Evolutionary conservation across 2,113 vertebrate genomes (phyloP).

Genomic region (Henicopernis longicauda): DNA sequence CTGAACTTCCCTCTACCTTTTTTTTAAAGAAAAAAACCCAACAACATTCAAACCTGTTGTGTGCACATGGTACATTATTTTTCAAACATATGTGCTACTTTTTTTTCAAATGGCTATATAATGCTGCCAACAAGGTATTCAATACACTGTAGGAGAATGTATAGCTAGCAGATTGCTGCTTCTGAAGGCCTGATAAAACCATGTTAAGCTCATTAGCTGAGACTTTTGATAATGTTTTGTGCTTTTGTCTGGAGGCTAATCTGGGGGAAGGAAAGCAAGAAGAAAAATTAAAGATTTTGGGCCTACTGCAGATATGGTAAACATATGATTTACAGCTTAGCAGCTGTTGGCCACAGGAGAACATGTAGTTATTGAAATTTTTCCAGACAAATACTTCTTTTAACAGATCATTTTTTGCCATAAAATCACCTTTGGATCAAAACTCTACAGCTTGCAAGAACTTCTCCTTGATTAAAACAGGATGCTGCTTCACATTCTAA

Average conservation of each 20-base stretch:
- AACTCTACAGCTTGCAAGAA: not conserved
- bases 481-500: not conserved
- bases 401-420: not conserved
- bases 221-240: not conserved
- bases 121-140: not conserved
- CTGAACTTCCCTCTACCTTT: not conserved
- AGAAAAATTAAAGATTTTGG: not conserved
- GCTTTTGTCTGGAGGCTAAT: not conserved
- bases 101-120: not conserved
- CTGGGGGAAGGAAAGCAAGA: not conserved
- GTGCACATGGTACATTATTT: not conserved
- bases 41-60: not conserved
- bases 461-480: constrained; percentile 17
- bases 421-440: not conserved
- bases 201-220: not conserved
- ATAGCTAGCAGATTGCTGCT: not conserved
- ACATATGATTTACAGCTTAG: not conserved
- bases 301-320: not conserved
- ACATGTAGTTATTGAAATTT: not conserved
- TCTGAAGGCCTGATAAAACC: not conserved
- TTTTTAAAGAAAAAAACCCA: not conserved
- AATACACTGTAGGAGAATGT: not conserved
- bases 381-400: not conserved
- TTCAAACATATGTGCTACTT: not conserved
- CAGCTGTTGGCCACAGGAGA: not conserved